Conservation (phyloP, 2,888 invertebrate species). For the Chirona hameri region DNA sequence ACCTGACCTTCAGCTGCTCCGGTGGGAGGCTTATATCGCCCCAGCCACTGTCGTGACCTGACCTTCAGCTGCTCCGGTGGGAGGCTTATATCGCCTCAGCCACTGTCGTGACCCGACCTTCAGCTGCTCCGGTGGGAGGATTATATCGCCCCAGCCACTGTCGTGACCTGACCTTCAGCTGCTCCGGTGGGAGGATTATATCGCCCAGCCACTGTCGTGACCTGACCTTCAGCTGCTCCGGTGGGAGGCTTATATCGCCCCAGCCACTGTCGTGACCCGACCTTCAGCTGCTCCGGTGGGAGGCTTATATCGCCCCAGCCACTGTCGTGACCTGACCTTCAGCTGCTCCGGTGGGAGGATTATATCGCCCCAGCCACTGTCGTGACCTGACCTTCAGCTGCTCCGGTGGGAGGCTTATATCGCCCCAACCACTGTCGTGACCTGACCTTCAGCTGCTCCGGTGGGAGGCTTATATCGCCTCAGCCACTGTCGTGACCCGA, state of each 20-base stretch:
- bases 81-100: too few species aligned
- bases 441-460: slow-evolving; percentile 44
- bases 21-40: too few species aligned
- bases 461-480: not conserved
- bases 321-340: not conserved
- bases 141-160: not conserved
- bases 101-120: not conserved
- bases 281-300: too few species aligned
- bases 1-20: too few species aligned
- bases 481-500: not conserved
- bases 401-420: not conserved
- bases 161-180: not conserved
- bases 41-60: not conserved
- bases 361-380: too few species aligned
- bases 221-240: not conserved
- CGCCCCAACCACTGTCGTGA: not conserved
- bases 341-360: too few species aligned
- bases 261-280: too few species aligned
- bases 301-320: not conserved
- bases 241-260: too few species aligned
- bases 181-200: slow-evolving; percentile 44
- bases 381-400: too few species aligned
- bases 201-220: not conserved
- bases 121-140: too few species aligned
- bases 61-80: too few species aligned